These are phyloP conservation scores for Phyllotreta striolata DNA, from an alignment of 2,888 invertebrate species.

Conservation along the genomic window DNA sequence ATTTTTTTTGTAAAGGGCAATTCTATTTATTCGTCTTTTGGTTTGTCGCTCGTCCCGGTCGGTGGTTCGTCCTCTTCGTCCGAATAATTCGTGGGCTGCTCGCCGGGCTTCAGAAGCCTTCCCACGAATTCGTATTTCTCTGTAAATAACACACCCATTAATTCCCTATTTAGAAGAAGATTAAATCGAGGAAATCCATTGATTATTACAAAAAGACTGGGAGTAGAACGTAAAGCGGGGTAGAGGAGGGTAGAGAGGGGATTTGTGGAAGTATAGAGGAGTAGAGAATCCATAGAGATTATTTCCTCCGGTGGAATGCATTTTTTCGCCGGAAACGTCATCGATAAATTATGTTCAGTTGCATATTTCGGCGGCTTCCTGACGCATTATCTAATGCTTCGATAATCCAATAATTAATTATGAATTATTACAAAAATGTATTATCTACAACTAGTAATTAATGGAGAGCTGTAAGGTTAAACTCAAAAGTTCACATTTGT, in stretches of 20 bases:
- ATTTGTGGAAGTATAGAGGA: too few species aligned
- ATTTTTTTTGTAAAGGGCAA: constrained; percentile 13
- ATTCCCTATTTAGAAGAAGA: background rate
- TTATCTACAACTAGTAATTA: background rate
- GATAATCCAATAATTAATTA: constrained; percentile 4
- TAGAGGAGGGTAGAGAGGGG: too few species aligned
- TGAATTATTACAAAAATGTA: background rate
- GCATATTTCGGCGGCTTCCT: background rate
- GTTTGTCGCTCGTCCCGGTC: constrained; percentile 60
- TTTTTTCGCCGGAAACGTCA: too few species aligned
- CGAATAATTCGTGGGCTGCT: constrained; percentile 88
- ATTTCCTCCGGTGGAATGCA: too few species aligned
- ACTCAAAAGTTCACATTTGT: too few species aligned
- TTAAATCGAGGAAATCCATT: background rate
- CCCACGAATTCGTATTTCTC: constrained; percentile 96
- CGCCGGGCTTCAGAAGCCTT: constrained; percentile 87
- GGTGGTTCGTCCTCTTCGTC: constrained; percentile 81
- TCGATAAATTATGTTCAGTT: too few species aligned
- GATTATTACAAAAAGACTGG: background rate
- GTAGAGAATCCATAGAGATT: too few species aligned
- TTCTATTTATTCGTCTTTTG: constrained; percentile 54
- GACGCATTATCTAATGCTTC: background rate
- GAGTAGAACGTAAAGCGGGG: too few species aligned
- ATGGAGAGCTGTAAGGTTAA: background rate
- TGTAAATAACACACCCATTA: constrained; percentile 58